phyloP scores from a whole-genome alignment of 2,888 invertebrate genomes.

The Acanthococcus lagerstroemiae region DNA sequence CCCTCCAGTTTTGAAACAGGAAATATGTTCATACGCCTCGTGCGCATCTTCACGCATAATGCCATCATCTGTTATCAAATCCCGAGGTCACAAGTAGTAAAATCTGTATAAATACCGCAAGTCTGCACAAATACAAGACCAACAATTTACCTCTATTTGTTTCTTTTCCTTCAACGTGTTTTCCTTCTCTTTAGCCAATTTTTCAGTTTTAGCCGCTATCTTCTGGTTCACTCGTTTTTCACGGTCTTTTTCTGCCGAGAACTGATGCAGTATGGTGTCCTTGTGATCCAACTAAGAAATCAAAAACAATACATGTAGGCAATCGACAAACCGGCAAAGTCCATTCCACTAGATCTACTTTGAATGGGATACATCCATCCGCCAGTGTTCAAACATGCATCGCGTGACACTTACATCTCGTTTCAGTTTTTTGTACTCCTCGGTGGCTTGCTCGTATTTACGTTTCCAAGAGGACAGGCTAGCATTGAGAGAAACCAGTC shows the following conservation, averaged over 20 bases:
- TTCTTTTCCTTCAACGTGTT: not conserved
- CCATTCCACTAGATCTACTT: too few species aligned
- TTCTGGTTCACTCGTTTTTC: not conserved
- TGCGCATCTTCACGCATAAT: too few species aligned
- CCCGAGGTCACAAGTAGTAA: too few species aligned
- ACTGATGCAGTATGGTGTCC: not conserved
- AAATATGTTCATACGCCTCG: too few species aligned
- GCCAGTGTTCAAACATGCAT: not conserved
- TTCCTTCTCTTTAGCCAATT: not conserved
- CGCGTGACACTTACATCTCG: not conserved
- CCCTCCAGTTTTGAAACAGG: too few species aligned
- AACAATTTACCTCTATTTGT: not conserved
- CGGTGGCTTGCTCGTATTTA: conserved; percentile 33
- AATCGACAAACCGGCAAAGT: too few species aligned
- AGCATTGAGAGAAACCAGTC: conserved; percentile 29
- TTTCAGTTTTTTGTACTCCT: not conserved
- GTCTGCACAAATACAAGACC: too few species aligned
- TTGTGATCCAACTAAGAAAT: not conserved
- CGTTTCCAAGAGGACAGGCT: conserved; percentile 34
- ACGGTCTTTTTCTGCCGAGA: not conserved
- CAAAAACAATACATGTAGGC: not conserved
- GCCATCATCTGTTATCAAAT: too few species aligned
- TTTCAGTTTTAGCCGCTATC: not conserved
- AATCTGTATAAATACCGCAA: too few species aligned
- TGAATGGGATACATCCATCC: too few species aligned